Evolutionary conservation across 2,113 vertebrate genomes (phyloP).

Genomic region (Boleophthalmus pectinirostris): DNA sequence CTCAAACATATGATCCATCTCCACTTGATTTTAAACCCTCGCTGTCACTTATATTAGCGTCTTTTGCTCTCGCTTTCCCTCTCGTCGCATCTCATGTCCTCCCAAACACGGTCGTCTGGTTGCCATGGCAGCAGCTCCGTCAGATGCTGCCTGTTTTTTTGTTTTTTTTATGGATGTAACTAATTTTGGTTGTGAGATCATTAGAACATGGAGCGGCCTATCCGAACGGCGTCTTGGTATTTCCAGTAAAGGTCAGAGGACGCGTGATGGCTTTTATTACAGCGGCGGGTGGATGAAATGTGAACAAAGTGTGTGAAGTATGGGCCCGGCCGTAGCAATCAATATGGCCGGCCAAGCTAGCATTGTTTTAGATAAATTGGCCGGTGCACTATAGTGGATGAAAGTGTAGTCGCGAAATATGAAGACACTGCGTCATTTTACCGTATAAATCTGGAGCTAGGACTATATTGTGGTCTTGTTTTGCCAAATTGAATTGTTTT

Average conservation of each 20-base stretch:
- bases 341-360: conserved; percentile 31
- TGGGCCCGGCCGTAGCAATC: conserved; percentile 20
- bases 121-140: conserved; percentile 56
- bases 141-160: conserved; percentile 20
- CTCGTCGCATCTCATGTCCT: conserved; percentile 30
- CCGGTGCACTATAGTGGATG: not conserved
- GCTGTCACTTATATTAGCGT: not conserved
- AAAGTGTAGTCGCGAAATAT: not conserved
- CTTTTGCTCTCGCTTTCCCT: conserved; percentile 11
- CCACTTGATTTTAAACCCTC: not conserved
- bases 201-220: conserved; percentile 48
- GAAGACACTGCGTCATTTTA: conserved; percentile 1
- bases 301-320: conserved; percentile 49
- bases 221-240: conserved; percentile 52
- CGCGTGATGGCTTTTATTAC: conserved; percentile 50
- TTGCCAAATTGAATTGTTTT: not conserved
- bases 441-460: not conserved
- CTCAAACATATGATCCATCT: not conserved
- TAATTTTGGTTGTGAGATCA: conserved; percentile 51
- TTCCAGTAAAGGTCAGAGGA: conserved; percentile 62
- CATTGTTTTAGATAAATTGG: conserved; percentile 30
- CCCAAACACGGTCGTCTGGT: conserved; percentile 40
- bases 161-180: conserved; percentile 45
- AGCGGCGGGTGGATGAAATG: conserved; percentile 39
- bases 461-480: not conserved